These are phyloP conservation scores for Chrosomus eos DNA, from an alignment of 2,797 vertebrate species.

Conservation along the genomic window DNA sequence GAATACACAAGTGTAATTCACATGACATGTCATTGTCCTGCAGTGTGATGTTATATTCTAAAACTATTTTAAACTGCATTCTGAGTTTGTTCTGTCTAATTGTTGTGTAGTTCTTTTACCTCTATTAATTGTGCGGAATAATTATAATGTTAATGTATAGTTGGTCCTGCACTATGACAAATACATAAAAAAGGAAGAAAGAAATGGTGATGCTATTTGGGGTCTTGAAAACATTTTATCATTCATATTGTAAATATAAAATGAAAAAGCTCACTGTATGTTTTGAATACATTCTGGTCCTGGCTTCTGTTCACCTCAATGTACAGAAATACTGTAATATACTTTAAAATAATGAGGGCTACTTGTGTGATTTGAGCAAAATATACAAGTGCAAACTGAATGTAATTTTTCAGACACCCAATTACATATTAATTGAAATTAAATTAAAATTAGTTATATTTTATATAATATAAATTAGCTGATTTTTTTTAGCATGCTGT, in stretches of 20 bases:
- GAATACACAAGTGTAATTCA: slow-evolving; percentile 27
- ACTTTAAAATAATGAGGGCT: background rate
- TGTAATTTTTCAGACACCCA: background rate
- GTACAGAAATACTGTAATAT: background rate
- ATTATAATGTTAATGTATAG: background rate
- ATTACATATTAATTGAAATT: background rate
- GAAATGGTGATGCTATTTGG: background rate
- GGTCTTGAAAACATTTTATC: background rate
- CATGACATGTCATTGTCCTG: slow-evolving; percentile 1
- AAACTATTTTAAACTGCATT: background rate
- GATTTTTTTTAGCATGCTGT: background rate
- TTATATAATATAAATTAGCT: background rate
- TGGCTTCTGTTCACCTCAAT: background rate
- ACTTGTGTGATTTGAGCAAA: background rate
- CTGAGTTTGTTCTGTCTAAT: background rate
- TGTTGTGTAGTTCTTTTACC: background rate
- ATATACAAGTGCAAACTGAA: background rate
- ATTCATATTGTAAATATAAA: background rate
- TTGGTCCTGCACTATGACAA: too few relatives aligned
- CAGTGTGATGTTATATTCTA: background rate
- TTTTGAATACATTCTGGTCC: background rate
- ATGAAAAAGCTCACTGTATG: background rate
- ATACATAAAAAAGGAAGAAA: background rate
- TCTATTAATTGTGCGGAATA: background rate
- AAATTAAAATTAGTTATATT: background rate